A percentile compares a stretch with the other conserved stretches of the same genome.
Evolutionary conservation across 2,113 vertebrate genomes (phyloP).

Genomic region (Eulacestoma nigropectus): DNA sequence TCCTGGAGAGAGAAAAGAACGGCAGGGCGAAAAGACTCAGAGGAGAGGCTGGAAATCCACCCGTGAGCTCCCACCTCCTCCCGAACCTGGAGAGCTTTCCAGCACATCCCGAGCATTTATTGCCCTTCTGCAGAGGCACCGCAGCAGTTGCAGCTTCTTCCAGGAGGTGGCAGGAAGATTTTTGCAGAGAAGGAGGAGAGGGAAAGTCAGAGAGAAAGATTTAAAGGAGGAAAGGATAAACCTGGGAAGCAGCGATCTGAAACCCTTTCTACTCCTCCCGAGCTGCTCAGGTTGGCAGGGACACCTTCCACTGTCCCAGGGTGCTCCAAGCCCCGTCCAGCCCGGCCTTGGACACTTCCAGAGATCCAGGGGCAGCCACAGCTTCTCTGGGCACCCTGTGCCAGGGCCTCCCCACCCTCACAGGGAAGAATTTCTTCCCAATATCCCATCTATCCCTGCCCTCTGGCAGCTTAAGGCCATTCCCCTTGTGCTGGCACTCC

Average conservation of each 20-base stretch:
- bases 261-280: background rate
- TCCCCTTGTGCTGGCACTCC: background rate
- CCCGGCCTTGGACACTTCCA: background rate
- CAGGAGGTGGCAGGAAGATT: slow-evolving; percentile 52
- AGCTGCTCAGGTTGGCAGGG: background rate
- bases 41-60: background rate
- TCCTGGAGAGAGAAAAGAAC: background rate
- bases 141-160: slow-evolving; percentile 26
- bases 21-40: background rate
- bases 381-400: background rate
- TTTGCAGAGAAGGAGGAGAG: background rate
- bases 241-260: background rate
- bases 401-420: rapidly evolving
- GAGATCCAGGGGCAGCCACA: background rate
- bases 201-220: background rate
- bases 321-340: rapidly evolving
- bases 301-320: background rate
- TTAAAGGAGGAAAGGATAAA: background rate
- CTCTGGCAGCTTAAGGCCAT: background rate
- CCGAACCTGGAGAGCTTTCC: background rate
- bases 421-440: rapidly evolving
- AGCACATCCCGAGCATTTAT: background rate
- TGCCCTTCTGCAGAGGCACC: background rate
- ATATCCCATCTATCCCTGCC: rapidly evolving
- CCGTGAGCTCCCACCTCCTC: background rate